phyloP scores from a whole-genome alignment of 2,113 vertebrate genomes.

The Orthonyx spaldingii region DNA sequence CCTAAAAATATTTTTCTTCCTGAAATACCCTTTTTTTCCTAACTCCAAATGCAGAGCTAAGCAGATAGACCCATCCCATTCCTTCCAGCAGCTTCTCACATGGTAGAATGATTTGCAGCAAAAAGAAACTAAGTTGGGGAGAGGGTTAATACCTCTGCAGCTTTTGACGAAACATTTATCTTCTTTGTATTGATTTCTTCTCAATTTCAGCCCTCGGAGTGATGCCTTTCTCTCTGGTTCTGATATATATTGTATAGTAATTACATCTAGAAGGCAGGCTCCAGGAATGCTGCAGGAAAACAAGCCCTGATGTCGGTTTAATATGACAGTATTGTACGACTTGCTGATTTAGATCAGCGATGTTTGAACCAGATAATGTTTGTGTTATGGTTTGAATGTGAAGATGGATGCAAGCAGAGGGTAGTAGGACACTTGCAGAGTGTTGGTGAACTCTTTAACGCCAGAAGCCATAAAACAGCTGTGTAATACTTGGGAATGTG shows the following conservation, averaged over 20 bases:
- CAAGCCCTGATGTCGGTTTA: constrained; percentile 60
- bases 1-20: too few species aligned
- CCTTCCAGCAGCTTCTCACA: not conserved
- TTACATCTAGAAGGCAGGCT: constrained; percentile 66
- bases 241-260: constrained; percentile 67
- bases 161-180: constrained; percentile 63
- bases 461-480: not conserved
- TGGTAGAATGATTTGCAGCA: not conserved
- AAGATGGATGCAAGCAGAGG: not conserved
- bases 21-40: not conserved
- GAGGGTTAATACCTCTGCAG: constrained; percentile 43
- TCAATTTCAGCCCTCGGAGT: constrained; percentile 54
- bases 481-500: not conserved
- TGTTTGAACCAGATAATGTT: not conserved
- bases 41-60: not conserved
- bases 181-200: constrained; percentile 72
- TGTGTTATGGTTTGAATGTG: not conserved
- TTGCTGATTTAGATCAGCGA: constrained; percentile 23
- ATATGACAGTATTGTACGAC: constrained; percentile 43
- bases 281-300: constrained; percentile 49
- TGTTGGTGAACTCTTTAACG: not conserved
- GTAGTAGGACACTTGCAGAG: not conserved
- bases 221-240: constrained; percentile 62
- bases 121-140: constrained; percentile 11
- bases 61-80: not conserved